Percentiles rank a stretch among this genome's conserved stretches.
Conservation (phyloP, 2,888 invertebrate species). For the Metalampra italica region DNA sequence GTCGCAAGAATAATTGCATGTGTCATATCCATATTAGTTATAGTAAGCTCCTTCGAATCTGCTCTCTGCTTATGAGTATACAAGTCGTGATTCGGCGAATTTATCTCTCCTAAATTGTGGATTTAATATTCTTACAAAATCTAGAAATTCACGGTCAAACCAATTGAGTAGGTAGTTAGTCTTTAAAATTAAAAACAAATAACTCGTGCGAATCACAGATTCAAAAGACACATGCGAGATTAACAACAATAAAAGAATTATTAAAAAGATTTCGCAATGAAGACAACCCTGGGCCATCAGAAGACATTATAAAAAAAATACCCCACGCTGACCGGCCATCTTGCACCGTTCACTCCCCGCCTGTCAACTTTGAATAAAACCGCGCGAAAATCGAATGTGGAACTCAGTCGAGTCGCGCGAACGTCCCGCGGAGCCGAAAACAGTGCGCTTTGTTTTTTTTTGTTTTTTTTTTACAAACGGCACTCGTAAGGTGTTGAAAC, state of each 20-base stretch:
- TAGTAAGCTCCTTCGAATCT: no score
- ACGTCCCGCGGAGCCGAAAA: slow-evolving; percentile 48
- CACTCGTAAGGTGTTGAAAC: slow-evolving; percentile 48
- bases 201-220: background rate
- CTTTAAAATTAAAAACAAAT: background rate
- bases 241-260: slow-evolving; percentile 13
- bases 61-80: no score
- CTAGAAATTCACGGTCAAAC: background rate
- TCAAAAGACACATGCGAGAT: background rate
- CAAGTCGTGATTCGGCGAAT: no score
- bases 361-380: slow-evolving; percentile 49
- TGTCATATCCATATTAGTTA: no score
- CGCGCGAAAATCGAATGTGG: slow-evolving; percentile 42
- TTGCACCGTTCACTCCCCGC: slow-evolving; percentile 53
- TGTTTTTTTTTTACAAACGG: slow-evolving; percentile 34
- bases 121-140: no score
- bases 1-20: no score
- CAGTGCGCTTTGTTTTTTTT: slow-evolving; percentile 39
- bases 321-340: slow-evolving; percentile 27
- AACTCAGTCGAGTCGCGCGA: slow-evolving; percentile 64
- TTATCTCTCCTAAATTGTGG: no score
- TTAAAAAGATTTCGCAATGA: slow-evolving; percentile 47
- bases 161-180: background rate
- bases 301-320: slow-evolving; percentile 16
- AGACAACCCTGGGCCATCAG: slow-evolving; percentile 46